phyloP scores from a whole-genome alignment of 2,797 vertebrate genomes.

The Lepilemur septentrionalis region DNA sequence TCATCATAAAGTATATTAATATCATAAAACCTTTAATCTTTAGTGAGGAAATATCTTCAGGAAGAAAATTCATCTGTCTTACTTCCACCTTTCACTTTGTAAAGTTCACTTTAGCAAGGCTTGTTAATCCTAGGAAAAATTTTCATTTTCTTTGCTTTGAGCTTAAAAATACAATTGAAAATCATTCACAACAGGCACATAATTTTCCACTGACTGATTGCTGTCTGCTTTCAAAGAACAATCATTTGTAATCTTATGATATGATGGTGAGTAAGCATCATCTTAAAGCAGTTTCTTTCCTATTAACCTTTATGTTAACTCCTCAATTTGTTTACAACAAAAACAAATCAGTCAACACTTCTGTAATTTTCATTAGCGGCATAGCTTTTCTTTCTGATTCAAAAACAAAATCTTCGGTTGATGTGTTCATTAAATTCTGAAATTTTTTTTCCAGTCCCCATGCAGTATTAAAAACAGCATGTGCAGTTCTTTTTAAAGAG shows the following conservation, averaged over 20 bases:
- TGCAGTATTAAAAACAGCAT: not conserved
- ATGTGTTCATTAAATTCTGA: slow-evolving; percentile 15
- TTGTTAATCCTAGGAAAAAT: not conserved
- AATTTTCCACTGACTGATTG: slow-evolving; percentile 26
- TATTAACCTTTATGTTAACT: slow-evolving; percentile 32
- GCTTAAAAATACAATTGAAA: slow-evolving; percentile 24
- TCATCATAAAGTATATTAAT: not conserved
- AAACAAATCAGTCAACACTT: not conserved
- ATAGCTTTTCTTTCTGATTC: slow-evolving; percentile 9
- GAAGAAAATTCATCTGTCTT: slow-evolving; percentile 4
- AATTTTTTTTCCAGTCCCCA: not conserved
- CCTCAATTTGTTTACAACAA: not conserved
- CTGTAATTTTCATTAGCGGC: slow-evolving; percentile 15
- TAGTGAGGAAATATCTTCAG: not conserved
- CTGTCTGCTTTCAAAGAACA: slow-evolving; percentile 39
- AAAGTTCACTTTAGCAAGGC: not conserved
- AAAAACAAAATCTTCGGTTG: slow-evolving; percentile 20
- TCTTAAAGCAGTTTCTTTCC: slow-evolving; percentile 10
- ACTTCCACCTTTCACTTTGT: not conserved
- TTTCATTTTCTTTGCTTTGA: slow-evolving; percentile 39
- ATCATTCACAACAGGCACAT: slow-evolving; percentile 16
- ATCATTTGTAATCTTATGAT: not conserved
- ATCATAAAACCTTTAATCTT: not conserved
- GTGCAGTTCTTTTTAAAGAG: not conserved
- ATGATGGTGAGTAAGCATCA: not conserved